These are phyloP conservation scores for Habroteleia sp. DNA, from an alignment of 2,888 invertebrate genomes.

Conservation along the genomic window DNA sequence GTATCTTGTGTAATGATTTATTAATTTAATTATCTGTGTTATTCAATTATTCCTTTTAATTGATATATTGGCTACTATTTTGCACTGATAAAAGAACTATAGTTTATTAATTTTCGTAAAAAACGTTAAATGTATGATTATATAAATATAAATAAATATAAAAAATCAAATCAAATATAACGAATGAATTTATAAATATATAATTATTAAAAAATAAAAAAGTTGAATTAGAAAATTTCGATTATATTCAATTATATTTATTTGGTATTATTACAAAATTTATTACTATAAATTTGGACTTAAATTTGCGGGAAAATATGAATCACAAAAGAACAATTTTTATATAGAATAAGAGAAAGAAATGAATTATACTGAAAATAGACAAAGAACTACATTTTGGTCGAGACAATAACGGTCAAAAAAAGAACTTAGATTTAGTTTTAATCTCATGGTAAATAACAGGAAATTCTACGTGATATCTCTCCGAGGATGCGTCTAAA, in stretches of 20 bases:
- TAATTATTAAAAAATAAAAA: too few relatives aligned
- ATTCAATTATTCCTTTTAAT: constrained; percentile 14
- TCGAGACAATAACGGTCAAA: constrained; percentile 5
- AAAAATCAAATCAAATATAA: too few relatives aligned
- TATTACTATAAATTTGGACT: too few relatives aligned
- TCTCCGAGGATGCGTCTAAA: constrained; percentile 14
- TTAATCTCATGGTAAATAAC: constrained; percentile 35
- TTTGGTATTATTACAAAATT: too few relatives aligned
- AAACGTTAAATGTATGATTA: too few relatives aligned
- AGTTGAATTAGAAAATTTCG: too few relatives aligned
- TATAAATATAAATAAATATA: too few relatives aligned
- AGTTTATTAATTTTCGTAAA: too few relatives aligned
- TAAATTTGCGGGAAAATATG: background rate
- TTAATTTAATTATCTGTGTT: constrained; percentile 9
- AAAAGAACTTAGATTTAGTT: constrained; percentile 19
- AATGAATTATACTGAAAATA: constrained; percentile 5
- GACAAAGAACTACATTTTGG: background rate
- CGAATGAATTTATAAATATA: too few relatives aligned
- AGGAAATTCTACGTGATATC: constrained; percentile 4
- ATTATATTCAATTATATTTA: too few relatives aligned
- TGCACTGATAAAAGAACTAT: background rate
- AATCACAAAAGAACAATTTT: background rate
- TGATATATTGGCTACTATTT: background rate
- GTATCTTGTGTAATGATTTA: constrained; percentile 12
- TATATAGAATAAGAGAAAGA: background rate